phyloP scores from a whole-genome alignment of 2,888 invertebrate species.

The Polyommatus iphigenia region DNA sequence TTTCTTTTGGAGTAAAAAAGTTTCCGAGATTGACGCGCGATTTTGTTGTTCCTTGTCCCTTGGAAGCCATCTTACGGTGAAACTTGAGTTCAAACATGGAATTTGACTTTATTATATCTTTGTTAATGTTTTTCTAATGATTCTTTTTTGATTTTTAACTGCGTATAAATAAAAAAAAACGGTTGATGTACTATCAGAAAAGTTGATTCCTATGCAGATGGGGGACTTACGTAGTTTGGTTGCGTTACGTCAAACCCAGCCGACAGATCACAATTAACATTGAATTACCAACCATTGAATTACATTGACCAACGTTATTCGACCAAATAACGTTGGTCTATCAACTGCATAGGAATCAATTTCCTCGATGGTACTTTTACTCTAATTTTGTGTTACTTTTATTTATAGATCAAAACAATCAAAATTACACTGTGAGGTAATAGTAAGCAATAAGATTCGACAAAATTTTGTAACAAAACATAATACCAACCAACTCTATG shows the following conservation, averaged over 20 bases:
- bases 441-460: not conserved
- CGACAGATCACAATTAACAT: no score
- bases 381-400: not conserved
- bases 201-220: no score
- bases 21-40: constrained; percentile 26
- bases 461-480: not conserved
- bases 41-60: constrained; percentile 15
- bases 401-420: no score
- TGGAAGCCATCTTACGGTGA: not conserved
- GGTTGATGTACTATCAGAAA: not conserved
- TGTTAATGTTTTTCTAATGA: not conserved
- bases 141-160: not conserved
- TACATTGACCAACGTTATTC: no score
- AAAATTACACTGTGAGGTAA: not conserved
- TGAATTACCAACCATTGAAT: no score
- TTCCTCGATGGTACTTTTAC: no score
- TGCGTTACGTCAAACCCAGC: no score
- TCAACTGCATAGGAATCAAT: no score
- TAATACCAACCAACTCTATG: not conserved
- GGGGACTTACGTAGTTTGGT: no score
- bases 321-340: no score
- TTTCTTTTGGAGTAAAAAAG: constrained; percentile 11
- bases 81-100: not conserved
- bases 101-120: not conserved
- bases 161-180: not conserved